These are phyloP conservation scores for Athripsodes cinereus DNA, from an alignment of 2,888 invertebrate genomes.

Conservation along the genomic window DNA sequence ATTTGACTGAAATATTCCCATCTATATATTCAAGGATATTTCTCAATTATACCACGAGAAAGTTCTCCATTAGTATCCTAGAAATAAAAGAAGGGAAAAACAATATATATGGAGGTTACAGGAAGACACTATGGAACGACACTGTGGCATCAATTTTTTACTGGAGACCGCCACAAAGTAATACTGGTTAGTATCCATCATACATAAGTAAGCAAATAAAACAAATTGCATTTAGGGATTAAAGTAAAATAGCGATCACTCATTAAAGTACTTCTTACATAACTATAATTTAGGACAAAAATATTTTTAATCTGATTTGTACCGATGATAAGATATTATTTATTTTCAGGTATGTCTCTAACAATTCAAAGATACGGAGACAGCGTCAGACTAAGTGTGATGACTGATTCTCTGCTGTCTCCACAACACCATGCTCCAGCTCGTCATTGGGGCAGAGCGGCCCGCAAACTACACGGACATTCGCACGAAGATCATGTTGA, in stretches of 20 bases:
- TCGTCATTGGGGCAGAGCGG: constrained; percentile 36
- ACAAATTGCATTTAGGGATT: too few relatives aligned
- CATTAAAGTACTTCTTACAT: too few relatives aligned
- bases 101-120: constrained; percentile 37
- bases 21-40: constrained; percentile 49
- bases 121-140: constrained; percentile 60
- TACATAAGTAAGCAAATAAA: too few relatives aligned
- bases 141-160: constrained; percentile 58
- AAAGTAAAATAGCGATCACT: too few relatives aligned
- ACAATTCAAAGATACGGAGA: constrained; percentile 64
- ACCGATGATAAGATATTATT: not conserved
- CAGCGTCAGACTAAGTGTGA: constrained; percentile 59
- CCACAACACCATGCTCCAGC: constrained; percentile 57
- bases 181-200: constrained; percentile 58
- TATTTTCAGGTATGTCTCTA: constrained; percentile 58
- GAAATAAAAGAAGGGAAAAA: constrained; percentile 45
- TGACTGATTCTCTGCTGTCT: constrained; percentile 64
- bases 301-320: not conserved
- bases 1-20: constrained; percentile 59
- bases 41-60: constrained; percentile 59
- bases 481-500: not conserved
- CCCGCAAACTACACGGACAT: constrained; percentile 9
- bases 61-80: constrained; percentile 61
- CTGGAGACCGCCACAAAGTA: constrained; percentile 71
- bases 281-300: not conserved